These are phyloP conservation scores for Hirundo rustica DNA, from an alignment of 2,797 vertebrate species.

Conservation along the genomic window DNA sequence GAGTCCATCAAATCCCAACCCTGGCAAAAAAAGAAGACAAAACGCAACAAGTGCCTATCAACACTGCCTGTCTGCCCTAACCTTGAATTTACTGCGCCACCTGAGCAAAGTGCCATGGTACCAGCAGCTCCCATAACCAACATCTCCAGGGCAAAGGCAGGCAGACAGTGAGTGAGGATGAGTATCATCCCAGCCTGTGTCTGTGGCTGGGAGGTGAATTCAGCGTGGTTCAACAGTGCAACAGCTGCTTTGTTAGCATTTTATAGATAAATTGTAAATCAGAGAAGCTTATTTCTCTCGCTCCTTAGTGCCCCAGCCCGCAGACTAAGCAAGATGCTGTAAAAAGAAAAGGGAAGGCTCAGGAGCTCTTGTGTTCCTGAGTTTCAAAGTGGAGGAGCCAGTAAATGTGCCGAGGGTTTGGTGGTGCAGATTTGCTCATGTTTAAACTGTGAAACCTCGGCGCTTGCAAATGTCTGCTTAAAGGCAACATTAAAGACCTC, in stretches of 20 bases:
- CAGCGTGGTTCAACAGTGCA: neutral
- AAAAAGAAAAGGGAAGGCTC: neutral
- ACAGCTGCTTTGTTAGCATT: neutral
- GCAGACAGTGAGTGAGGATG: neutral
- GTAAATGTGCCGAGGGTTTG: neutral
- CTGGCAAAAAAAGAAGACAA: neutral
- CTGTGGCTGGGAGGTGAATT: neutral
- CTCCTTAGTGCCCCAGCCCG: neutral
- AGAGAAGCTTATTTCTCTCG: neutral
- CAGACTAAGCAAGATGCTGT: neutral
- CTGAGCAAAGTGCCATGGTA: accelerated
- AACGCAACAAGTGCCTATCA: neutral
- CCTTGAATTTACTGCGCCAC: neutral
- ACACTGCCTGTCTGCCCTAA: neutral
- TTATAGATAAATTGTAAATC: neutral
- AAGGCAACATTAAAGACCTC: constrained; percentile 40
- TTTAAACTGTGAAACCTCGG: constrained; percentile 35
- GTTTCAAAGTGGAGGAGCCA: neutral
- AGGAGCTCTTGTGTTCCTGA: neutral
- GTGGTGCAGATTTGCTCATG: neutral
- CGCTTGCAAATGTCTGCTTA: neutral
- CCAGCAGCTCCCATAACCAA: neutral
- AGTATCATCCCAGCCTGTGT: neutral
- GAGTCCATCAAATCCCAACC: neutral
- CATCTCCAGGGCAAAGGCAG: neutral